phyloP scores from a whole-genome alignment of 2,888 invertebrate species.

The Trichopria drosophilae region DNA sequence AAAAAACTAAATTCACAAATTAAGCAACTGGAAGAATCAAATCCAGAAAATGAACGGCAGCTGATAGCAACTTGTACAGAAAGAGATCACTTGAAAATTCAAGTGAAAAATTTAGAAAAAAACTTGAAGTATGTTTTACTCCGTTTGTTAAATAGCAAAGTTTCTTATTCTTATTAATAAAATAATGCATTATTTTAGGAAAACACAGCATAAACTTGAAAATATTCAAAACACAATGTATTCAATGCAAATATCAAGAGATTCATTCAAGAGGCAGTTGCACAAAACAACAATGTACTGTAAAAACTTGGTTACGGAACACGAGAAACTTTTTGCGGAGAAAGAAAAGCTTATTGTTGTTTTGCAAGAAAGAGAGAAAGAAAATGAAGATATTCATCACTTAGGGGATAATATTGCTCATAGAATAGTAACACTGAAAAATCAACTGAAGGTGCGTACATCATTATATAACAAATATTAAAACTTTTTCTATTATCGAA shows the following conservation, averaged over 20 bases:
- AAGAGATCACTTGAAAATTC: conserved; percentile 60
- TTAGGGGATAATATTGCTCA: conserved; percentile 60
- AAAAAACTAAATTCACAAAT: conserved; percentile 63
- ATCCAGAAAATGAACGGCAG: conserved; percentile 60
- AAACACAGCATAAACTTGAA: conserved; percentile 58
- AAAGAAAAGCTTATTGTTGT: conserved; percentile 43
- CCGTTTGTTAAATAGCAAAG: background rate
- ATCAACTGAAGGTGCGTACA: conserved; percentile 58
- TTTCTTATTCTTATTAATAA: conserved; percentile 5
- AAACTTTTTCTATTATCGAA: background rate
- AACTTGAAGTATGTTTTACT: conserved; percentile 63
- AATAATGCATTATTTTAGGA: conserved; percentile 48
- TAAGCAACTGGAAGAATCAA: conserved; percentile 59
- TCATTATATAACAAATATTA: background rate
- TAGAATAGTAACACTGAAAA: conserved; percentile 60
- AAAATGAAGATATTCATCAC: conserved; percentile 49
- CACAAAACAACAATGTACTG: conserved; percentile 62
- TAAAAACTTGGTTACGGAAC: conserved; percentile 61
- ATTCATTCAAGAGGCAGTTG: conserved; percentile 61
- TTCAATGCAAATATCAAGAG: conserved; percentile 60
- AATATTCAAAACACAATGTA: conserved; percentile 58
- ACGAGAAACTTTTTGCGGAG: conserved; percentile 60
- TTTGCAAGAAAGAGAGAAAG: conserved; percentile 47
- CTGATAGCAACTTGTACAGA: conserved; percentile 57
- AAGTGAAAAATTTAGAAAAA: conserved; percentile 63